Conservation (phyloP, 1,140 invertebrate genomes). For the Drosophila quadrilineata region DNA sequence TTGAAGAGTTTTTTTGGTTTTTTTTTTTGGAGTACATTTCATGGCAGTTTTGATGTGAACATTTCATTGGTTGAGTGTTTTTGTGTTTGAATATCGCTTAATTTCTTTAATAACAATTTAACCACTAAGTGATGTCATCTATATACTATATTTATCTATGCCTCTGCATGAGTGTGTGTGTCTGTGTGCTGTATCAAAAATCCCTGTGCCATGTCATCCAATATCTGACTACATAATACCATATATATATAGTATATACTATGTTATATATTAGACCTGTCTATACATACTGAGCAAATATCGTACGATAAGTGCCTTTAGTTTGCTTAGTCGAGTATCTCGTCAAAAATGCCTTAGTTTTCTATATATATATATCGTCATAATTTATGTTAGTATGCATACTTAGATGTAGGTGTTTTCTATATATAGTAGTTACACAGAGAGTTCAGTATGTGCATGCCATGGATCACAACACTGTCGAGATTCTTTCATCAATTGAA, state of each 20-base stretch:
- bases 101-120: slow-evolving; percentile 65
- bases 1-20: too few relatives aligned
- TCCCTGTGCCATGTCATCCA: slow-evolving; percentile 38
- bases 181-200: slow-evolving; percentile 56
- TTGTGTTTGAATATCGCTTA: slow-evolving; percentile 16
- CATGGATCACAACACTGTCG: slow-evolving; percentile 77
- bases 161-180: slow-evolving; percentile 9
- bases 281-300: slow-evolving; percentile 24
- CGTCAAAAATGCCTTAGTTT: slow-evolving; percentile 49
- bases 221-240: slow-evolving; percentile 23
- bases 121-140: slow-evolving; percentile 59
- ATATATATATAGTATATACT: slow-evolving; percentile 6
- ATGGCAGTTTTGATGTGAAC: slow-evolving; percentile 65
- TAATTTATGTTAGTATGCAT: too few relatives aligned
- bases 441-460: slow-evolving; percentile 73
- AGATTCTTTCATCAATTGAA: slow-evolving; percentile 55
- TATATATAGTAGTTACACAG: slow-evolving; percentile 46
- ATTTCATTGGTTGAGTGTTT: slow-evolving; percentile 44
- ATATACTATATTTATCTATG: slow-evolving; percentile 19
- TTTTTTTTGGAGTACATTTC: too few relatives aligned
- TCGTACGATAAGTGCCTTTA: slow-evolving; percentile 27
- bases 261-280: too few relatives aligned
- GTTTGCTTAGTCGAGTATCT: slow-evolving; percentile 12
- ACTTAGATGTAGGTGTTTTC: too few relatives aligned
- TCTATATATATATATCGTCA: too few relatives aligned